phyloP scores from a whole-genome alignment of 2,888 invertebrate genomes.

The Tachina lurida region DNA sequence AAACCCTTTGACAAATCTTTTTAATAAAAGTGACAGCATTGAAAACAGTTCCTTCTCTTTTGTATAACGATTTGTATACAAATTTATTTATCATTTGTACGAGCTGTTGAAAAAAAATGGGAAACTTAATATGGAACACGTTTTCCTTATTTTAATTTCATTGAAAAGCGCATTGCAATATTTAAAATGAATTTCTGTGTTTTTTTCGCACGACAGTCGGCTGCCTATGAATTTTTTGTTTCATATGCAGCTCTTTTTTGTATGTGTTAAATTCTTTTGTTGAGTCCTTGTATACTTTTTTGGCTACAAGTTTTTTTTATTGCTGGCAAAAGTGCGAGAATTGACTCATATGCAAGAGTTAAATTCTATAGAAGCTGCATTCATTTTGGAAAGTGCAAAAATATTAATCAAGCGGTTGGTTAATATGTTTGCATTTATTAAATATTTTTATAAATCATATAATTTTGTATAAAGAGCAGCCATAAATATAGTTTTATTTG shows the following conservation, averaged over 20 bases:
- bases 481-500: neutral
- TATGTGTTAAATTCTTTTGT: constrained; percentile 20
- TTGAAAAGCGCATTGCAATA: constrained; percentile 14
- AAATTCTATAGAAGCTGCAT: constrained; percentile 22
- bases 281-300: neutral
- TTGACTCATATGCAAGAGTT: constrained; percentile 23
- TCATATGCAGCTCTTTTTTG: constrained; percentile 2
- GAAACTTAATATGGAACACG: neutral
- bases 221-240: constrained; percentile 32
- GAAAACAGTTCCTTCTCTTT: constrained; percentile 10
- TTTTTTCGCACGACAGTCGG: neutral
- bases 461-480: constrained; percentile 1
- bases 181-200: neutral
- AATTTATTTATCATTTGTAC: constrained; percentile 12
- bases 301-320: neutral
- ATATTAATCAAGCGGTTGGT: constrained; percentile 47
- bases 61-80: constrained; percentile 2
- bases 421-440: constrained; percentile 12
- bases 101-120: neutral
- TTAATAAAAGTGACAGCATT: neutral
- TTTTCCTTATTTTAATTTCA: constrained; percentile 52
- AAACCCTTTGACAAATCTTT: constrained; percentile 35
- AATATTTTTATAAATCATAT: neutral
- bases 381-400: constrained; percentile 23
- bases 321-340: constrained; percentile 40